A percentile compares a stretch with the other conserved stretches of the same genome.
Evolutionary conservation across 2,113 vertebrate genomes (phyloP).

Genomic region (Microtus oregoni): DNA sequence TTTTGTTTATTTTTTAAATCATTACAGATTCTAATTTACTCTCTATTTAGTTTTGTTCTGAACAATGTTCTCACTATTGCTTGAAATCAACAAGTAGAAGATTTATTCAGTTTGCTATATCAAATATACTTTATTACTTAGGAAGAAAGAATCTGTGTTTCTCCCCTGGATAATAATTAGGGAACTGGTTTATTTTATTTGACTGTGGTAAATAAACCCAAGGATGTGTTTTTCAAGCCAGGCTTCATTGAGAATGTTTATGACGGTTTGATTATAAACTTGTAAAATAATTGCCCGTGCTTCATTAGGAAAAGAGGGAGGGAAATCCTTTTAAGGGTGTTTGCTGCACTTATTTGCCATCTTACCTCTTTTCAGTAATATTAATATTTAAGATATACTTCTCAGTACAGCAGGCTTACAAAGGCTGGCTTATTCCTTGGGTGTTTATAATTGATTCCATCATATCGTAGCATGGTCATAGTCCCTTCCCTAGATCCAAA

Average conservation of each 20-base stretch:
- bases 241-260: conserved; percentile 1
- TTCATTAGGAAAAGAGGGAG: not conserved
- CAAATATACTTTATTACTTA: conserved; percentile 47
- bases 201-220: not conserved
- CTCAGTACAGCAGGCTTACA: not conserved
- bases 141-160: not conserved
- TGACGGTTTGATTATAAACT: conserved; percentile 5
- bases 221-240: not conserved
- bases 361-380: conserved; percentile 30
- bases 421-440: not conserved
- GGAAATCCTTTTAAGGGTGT: not conserved
- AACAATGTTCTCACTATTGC: not conserved
- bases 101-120: conserved; percentile 3
- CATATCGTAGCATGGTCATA: not conserved
- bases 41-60: conserved; percentile 29
- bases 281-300: not conserved
- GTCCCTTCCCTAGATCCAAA: conserved; percentile 41
- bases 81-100: conserved; percentile 12
- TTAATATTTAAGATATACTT: not conserved
- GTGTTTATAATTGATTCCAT: not conserved
- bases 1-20: not conserved
- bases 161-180: not conserved
- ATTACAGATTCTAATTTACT: not conserved
- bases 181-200: conserved; percentile 31
- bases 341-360: not conserved